Evolutionary conservation across 1,140 invertebrate species (phyloP), one percentile per base, ranked within the genome.

Genomic region (Orchestia grillus): DNA sequence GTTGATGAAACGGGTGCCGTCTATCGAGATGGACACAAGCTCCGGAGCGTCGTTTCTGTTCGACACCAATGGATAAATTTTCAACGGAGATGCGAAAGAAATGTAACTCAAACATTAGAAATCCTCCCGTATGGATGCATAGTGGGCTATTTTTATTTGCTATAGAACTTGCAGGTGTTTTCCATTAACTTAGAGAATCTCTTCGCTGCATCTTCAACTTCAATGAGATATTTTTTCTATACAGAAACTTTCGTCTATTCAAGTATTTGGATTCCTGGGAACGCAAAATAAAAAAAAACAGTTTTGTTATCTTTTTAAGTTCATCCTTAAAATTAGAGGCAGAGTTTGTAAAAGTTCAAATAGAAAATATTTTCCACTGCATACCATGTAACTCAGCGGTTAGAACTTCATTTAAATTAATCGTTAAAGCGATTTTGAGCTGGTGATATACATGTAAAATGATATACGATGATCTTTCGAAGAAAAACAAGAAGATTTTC

Each of bases 1-100:
- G 62, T 90, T 87, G 95, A 87, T 43, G n/a, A 96, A 91, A 41
- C 45, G 45, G 0, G 62, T 87, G 36, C 95, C 97, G 97, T 98
- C 98, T 0, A 99, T 98, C 95, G 99, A 98, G 53, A 99, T 98
- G 0, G 98, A 98, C 0, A 98, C 98, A 3, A 11, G 0, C 88
- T 90, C 88, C 4, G 43, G 41, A 90, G 88, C 88, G 41, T 90
- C 88, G 43, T 41, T 42, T 36, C 88, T 90, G 88, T 42, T 8
- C 88, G 43, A 15, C n/a, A 43, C 36, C 3, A 90, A 28, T 42
- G 1, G 41, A 90, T 3, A 42, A 90, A 90, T 19, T 77, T 23
- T 77, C 62, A 77, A 36, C 28, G 3, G 11, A 19, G 62, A 28
- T 36, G 28, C 28, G 28, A 77, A 77, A 23, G 11, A 77, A 36